Evolutionary conservation across 2,888 invertebrate species (phyloP).

Genomic region (Cantharis flavilabris): DNA sequence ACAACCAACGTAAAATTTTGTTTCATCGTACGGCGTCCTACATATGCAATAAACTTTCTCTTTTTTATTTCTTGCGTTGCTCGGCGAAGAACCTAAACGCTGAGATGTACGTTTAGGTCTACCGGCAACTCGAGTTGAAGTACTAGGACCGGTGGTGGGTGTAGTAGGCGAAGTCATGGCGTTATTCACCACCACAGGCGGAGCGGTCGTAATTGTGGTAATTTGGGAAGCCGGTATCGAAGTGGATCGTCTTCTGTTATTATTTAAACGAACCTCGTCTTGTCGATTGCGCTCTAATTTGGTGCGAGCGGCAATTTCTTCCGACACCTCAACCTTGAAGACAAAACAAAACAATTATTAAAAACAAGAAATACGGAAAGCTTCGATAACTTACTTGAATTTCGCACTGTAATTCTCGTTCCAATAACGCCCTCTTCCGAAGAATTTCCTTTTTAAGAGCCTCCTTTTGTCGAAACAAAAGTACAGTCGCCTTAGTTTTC

Average conservation of each 20-base stretch:
- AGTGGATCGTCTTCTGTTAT: conserved; percentile 60
- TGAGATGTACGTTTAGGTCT: conserved; percentile 50
- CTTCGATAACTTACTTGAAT: conserved; percentile 67
- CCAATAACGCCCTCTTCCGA: conserved; percentile 85
- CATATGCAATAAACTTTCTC: conserved; percentile 90
- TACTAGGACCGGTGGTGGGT: background rate
- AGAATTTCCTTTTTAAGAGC: conserved; percentile 91
- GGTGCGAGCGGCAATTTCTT: conserved; percentile 71
- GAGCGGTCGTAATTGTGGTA: conserved; percentile 8
- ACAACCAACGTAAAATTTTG: conserved; percentile 98
- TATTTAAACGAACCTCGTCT: conserved; percentile 62
- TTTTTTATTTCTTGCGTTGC: conserved; percentile 55
- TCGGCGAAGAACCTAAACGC: conserved; percentile 28
- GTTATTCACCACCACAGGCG: conserved; percentile 6
- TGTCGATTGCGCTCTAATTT: conserved; percentile 71
- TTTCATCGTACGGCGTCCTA: conserved; percentile 92
- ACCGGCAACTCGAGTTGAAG: conserved; percentile 28
- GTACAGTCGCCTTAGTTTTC: conserved; percentile 69
- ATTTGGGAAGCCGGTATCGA: conserved; percentile 48
- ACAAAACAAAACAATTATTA: background rate
- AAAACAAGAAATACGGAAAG: background rate
- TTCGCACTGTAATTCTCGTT: conserved; percentile 86
- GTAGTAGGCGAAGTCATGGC: conserved; percentile 5
- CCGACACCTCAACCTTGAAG: conserved; percentile 71
- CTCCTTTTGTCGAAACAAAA: conserved; percentile 87